phyloP scores from a whole-genome alignment of 2,888 invertebrate genomes.

The Stomorhina lunata region DNA sequence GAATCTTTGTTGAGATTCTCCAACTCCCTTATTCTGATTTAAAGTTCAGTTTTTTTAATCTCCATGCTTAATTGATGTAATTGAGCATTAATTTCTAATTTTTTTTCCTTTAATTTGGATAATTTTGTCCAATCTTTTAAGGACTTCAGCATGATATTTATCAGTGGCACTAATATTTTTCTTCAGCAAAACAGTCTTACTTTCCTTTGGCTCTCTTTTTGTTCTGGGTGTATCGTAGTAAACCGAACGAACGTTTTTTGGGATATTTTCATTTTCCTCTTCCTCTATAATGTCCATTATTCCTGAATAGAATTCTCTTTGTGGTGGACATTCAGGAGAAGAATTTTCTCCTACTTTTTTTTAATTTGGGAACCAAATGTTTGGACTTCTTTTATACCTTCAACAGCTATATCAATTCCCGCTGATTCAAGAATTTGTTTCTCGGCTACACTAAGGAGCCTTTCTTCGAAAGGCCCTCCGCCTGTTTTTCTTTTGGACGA shows the following conservation, averaged over 20 bases:
- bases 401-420: too few relatives aligned
- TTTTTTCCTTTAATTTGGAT: background rate
- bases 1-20: background rate
- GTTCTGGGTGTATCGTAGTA: background rate
- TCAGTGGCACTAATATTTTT: background rate
- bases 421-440: too few relatives aligned
- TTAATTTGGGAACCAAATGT: too few relatives aligned
- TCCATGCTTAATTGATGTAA: background rate
- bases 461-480: background rate
- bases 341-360: background rate
- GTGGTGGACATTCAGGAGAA: background rate
- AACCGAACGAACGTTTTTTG: background rate
- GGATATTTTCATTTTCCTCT: background rate
- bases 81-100: background rate
- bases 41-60: background rate
- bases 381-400: too few relatives aligned
- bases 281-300: background rate
- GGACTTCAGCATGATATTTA: background rate
- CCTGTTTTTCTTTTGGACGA: background rate
- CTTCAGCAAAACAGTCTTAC: background rate
- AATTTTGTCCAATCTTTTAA: constrained; percentile 9
- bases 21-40: background rate
- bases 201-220: background rate
- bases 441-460: too few relatives aligned
- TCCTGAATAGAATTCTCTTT: background rate